Evolutionary conservation across 30 jellyfish, hydroid and myxozoan species (phyloP).

Genomic region (Clytia hemisphaerica): DNA sequence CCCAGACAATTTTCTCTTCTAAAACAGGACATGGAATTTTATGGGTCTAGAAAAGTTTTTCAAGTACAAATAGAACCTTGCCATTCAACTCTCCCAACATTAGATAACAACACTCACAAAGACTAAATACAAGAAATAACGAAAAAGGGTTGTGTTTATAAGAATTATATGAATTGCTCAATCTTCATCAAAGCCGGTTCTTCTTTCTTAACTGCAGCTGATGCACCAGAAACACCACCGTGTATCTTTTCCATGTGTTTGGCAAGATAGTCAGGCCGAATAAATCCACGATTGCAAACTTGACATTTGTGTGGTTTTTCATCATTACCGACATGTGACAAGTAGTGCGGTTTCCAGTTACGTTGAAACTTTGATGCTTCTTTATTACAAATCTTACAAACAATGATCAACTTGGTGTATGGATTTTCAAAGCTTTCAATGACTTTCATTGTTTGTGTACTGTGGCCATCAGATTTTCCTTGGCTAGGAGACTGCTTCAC

Average conservation of each 20-base stretch:
- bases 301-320: not conserved
- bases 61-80: no score
- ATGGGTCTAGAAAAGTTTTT: no score
- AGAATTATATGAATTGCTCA: no score
- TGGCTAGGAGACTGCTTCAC: no score
- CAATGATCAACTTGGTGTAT: not conserved
- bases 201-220: not conserved
- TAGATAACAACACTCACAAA: no score
- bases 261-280: not conserved
- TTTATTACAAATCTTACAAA: constrained; percentile 13
- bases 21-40: no score
- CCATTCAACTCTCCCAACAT: no score
- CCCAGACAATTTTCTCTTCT: no score
- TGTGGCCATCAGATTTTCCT: no score
- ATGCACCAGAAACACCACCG: not conserved
- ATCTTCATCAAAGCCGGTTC: no score
- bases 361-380: constrained; percentile 7
- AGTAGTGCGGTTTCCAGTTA: constrained; percentile 22
- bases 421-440: constrained; percentile 13
- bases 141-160: no score
- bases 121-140: no score
- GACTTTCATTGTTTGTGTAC: not conserved
- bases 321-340: constrained; percentile 10
- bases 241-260: constrained; percentile 18
- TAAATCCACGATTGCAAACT: not conserved